Conservation (phyloP, 2,113 vertebrate genomes). For the Elephas maximus region DNA sequence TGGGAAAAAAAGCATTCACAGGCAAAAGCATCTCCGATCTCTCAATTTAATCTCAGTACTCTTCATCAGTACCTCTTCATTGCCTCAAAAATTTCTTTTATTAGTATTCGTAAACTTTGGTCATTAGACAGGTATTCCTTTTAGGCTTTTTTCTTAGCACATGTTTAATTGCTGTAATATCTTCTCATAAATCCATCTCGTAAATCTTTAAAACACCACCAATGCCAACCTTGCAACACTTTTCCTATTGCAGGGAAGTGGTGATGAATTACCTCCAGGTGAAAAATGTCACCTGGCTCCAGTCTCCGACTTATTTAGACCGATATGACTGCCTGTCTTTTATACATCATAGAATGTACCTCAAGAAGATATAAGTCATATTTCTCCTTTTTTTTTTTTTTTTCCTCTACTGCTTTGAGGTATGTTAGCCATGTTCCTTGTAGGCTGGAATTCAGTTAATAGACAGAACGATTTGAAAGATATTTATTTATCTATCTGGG, state of each 20-base stretch:
- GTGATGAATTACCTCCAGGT: constrained; percentile 50
- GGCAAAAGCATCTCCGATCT: neutral
- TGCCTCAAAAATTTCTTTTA: constrained; percentile 17
- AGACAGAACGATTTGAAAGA: neutral
- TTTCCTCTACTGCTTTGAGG: neutral
- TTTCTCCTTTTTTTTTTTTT: neutral
- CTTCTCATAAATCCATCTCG: constrained; percentile 30
- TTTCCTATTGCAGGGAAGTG: neutral
- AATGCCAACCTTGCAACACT: neutral
- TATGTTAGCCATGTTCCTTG: neutral
- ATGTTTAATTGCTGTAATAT: constrained; percentile 46
- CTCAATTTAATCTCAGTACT: neutral
- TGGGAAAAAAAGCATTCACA: neutral
- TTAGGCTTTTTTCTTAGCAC: neutral
- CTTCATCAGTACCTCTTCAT: neutral
- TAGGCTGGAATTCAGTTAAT: neutral
- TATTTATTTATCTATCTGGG: constrained; percentile 38
- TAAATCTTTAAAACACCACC: constrained; percentile 30
- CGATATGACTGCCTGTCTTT: neutral
- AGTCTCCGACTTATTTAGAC: constrained; percentile 45
- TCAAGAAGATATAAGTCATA: neutral
- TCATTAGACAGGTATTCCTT: neutral
- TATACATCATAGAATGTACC: neutral
- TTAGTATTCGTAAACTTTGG: constrained; percentile 31
- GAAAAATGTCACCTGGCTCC: constrained; percentile 14